A percentile compares a stretch with the other conserved stretches of the same genome.
Evolutionary conservation across 2,113 vertebrate genomes (phyloP).

Genomic region (Rousettus leschenaultii): DNA sequence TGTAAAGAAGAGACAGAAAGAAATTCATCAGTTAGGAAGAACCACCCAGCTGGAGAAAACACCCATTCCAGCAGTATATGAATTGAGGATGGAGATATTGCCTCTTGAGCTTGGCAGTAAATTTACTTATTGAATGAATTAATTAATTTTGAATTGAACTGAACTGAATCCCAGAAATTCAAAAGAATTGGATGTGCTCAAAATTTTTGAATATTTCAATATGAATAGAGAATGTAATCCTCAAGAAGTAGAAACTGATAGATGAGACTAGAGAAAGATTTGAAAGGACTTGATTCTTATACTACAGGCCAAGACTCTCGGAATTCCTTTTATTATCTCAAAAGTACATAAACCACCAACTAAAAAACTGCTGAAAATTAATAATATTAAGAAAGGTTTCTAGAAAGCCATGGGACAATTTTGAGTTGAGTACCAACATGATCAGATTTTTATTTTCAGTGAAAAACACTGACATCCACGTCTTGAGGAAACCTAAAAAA

Average conservation of each 20-base stretch:
- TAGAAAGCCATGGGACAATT: not conserved
- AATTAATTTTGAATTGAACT: not conserved
- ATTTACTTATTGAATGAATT: not conserved
- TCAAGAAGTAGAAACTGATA: not conserved
- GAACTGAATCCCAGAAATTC: not conserved
- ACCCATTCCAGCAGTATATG: not conserved
- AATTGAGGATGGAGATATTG: not conserved
- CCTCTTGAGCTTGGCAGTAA: not conserved
- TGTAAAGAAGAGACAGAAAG: not conserved
- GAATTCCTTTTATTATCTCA: not conserved
- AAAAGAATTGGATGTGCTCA: not conserved
- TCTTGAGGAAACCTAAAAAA: not conserved
- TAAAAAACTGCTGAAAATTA: not conserved
- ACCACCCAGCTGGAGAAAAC: not conserved
- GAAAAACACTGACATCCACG: not conserved
- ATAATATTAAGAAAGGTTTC: not conserved
- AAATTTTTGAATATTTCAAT: not conserved
- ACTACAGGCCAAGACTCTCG: not conserved
- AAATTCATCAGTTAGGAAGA: not conserved
- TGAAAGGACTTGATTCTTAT: not conserved
- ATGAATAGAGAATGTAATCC: not conserved
- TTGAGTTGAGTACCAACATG: not conserved
- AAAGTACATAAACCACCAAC: not conserved
- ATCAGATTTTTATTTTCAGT: not conserved
- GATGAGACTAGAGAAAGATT: not conserved